Evolutionary conservation across 2,113 vertebrate genomes (phyloP).

Genomic region (Patagioenas fasciata): DNA sequence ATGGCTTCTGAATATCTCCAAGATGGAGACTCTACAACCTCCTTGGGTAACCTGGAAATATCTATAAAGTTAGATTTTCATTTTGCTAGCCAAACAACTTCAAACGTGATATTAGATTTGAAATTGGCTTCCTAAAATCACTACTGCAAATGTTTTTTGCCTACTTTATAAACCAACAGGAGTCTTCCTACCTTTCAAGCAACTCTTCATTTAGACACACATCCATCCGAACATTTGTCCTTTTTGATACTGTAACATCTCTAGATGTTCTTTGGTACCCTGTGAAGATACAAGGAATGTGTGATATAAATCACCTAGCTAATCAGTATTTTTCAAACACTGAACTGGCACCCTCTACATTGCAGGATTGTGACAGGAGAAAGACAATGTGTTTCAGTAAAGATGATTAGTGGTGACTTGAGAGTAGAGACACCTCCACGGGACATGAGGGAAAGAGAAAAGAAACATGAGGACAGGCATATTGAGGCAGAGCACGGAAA

Average conservation of each 20-base stretch:
- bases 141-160: not conserved
- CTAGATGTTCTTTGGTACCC: not conserved
- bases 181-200: not conserved
- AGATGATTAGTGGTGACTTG: not conserved
- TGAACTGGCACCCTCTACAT: not conserved
- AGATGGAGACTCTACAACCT: not conserved
- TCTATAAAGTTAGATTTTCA: not conserved
- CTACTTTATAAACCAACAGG: not conserved
- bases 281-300: not conserved
- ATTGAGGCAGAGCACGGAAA: not conserved
- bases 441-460: not conserved
- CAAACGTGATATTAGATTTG: not conserved
- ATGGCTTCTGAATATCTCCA: not conserved
- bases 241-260: not conserved
- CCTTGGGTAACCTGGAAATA: not conserved
- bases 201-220: not conserved
- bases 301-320: not conserved
- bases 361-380: not conserved
- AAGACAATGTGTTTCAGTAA: not conserved
- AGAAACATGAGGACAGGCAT: not conserved
- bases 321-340: not conserved
- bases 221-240: not conserved
- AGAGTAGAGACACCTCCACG: accelerated
- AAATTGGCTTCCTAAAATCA: not conserved
- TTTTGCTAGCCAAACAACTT: not conserved